Evolutionary conservation across 2,113 vertebrate species (phyloP).

Genomic region (Nesogale talazaci): DNA sequence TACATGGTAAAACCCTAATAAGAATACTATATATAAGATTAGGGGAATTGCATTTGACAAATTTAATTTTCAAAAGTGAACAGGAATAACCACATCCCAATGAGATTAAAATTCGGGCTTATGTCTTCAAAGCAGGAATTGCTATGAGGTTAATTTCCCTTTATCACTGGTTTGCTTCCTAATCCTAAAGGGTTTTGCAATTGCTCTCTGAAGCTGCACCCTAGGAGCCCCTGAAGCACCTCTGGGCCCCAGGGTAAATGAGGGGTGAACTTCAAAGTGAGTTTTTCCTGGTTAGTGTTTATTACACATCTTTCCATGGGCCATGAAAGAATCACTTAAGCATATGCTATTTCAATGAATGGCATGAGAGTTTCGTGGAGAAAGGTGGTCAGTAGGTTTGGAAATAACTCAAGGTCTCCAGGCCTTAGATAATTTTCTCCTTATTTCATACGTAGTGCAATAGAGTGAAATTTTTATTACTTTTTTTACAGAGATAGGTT

Average conservation of each 20-base stretch:
- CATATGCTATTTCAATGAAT: conserved; percentile 47
- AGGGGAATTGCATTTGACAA: conserved; percentile 67
- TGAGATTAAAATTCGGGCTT: conserved; percentile 56
- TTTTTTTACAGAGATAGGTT: conserved; percentile 19
- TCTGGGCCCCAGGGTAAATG: background rate
- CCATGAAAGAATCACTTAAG: conserved; percentile 6
- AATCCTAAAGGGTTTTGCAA: conserved; percentile 30
- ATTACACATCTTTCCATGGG: conserved; percentile 16
- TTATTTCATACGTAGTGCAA: conserved; percentile 25
- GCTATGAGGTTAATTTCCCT: conserved; percentile 60
- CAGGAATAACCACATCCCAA: conserved; percentile 57
- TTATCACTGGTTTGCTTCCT: background rate
- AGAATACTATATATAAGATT: conserved; percentile 60
- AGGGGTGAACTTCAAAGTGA: conserved; percentile 2
- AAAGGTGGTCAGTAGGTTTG: conserved; percentile 24
- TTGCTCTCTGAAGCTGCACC: background rate
- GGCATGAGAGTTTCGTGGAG: conserved; percentile 25
- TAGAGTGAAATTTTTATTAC: background rate
- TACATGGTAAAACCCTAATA: conserved; percentile 66
- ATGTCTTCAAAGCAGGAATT: conserved; percentile 56
- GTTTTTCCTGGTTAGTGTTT: conserved; percentile 8
- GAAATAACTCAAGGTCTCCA: conserved; percentile 45
- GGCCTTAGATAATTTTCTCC: background rate
- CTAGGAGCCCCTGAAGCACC: background rate
- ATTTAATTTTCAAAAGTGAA: conserved; percentile 76